A percentile compares a stretch with the other conserved stretches of the same genome.
These are phyloP conservation scores for Chunga burmeisteri DNA, from an alignment of 2,113 vertebrate species.

Conservation along the genomic window DNA sequence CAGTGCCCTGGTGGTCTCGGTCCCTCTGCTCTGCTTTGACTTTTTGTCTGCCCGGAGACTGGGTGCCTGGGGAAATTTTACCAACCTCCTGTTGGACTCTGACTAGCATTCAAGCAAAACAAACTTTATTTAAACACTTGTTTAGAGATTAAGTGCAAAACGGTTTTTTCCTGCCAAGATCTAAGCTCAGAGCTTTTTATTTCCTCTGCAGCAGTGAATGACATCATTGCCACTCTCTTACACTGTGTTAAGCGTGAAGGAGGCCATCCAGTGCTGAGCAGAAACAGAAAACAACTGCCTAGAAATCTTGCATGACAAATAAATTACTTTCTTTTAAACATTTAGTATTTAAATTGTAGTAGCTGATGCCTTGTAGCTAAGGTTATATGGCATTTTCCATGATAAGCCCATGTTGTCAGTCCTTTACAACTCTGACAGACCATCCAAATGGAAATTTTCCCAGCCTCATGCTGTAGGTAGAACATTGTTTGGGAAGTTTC, in stretches of 20 bases:
- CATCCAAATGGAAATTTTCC: neutral
- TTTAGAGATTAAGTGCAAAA: conserved; percentile 55
- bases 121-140: conserved; percentile 44
- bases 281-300: neutral
- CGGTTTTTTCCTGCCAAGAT: conserved; percentile 36
- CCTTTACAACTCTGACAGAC: neutral
- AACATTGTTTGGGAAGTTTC: neutral
- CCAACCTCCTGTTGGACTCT: neutral
- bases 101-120: conserved; percentile 34
- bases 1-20: neutral
- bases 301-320: neutral
- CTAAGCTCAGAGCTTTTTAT: conserved; percentile 9
- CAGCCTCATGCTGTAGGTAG: neutral
- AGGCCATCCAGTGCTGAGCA: neutral
- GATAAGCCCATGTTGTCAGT: neutral
- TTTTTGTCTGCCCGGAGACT: neutral
- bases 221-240: conserved; percentile 28
- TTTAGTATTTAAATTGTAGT: neutral
- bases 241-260: neutral
- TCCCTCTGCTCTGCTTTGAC: neutral
- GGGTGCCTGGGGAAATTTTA: neutral
- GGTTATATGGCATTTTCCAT: neutral
- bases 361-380: neutral
- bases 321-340: neutral
- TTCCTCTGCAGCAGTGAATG: conserved; percentile 32